phyloP scores from a whole-genome alignment of 2,888 invertebrate genomes.

The Thereva nobilitata region DNA sequence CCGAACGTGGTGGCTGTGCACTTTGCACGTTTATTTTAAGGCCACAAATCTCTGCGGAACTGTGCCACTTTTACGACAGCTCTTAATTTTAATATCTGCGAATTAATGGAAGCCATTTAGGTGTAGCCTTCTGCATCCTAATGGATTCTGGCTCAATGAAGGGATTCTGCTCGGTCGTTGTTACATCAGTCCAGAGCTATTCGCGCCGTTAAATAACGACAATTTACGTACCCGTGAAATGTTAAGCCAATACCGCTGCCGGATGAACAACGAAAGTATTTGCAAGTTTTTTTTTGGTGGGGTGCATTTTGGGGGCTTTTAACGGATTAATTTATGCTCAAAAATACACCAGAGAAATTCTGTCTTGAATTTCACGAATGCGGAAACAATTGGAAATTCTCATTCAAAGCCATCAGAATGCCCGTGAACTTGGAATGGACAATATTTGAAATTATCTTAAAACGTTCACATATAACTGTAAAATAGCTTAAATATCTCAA shows the following conservation, averaged over 20 bases:
- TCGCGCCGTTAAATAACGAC: slow-evolving; percentile 22
- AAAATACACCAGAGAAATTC: neutral
- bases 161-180: slow-evolving; percentile 14
- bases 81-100: slow-evolving; percentile 34
- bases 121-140: slow-evolving; percentile 15
- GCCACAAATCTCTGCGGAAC: slow-evolving; percentile 26
- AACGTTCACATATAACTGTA: slow-evolving; percentile 9
- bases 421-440: no score
- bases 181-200: slow-evolving; percentile 13
- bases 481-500: slow-evolving; percentile 20
- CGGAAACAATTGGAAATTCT: neutral
- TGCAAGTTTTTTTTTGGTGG: no score
- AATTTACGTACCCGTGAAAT: slow-evolving; percentile 14
- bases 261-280: no score
- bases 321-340: no score
- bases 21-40: slow-evolving; percentile 22
- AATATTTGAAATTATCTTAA: neutral
- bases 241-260: no score
- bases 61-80: slow-evolving; percentile 32
- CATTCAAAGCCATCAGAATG: no score
- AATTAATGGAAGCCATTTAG: slow-evolving; percentile 27
- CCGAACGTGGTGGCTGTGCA: slow-evolving; percentile 6
- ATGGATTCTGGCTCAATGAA: slow-evolving; percentile 9
- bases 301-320: no score
- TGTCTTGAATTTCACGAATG: slow-evolving; percentile 19